phyloP scores from a whole-genome alignment of 35 echinoderm and acorn worm species.

The Ophiothrix spiculata region DNA sequence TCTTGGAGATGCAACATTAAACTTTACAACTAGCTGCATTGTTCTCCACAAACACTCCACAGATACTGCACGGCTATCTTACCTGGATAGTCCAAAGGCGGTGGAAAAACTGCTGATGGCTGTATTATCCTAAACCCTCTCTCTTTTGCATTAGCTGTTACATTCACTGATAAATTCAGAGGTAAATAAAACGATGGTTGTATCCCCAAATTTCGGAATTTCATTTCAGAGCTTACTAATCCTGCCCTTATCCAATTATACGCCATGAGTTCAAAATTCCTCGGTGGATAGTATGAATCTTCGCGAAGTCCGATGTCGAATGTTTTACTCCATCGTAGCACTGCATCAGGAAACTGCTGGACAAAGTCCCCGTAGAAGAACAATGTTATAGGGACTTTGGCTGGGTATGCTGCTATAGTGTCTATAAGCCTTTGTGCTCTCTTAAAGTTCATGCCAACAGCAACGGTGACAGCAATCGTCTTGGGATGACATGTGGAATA shows the following conservation, averaged over 20 bases:
- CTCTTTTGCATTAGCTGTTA: too few relatives aligned
- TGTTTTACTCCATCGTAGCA: background rate
- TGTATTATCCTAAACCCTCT: too few relatives aligned
- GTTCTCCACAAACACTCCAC: too few relatives aligned
- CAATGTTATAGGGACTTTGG: conserved; percentile 23
- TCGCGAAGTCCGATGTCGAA: conserved; percentile 29
- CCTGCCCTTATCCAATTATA: conserved; percentile 18
- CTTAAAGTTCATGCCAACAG: conserved; percentile 46
- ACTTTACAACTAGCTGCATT: too few relatives aligned
- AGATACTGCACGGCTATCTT: too few relatives aligned
- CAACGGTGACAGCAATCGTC: conserved; percentile 15
- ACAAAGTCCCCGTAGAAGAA: conserved; percentile 57
- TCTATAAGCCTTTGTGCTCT: conserved; percentile 23
- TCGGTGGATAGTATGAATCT: background rate
- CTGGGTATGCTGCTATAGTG: conserved; percentile 14
- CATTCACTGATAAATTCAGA: too few relatives aligned
- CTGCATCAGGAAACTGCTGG: conserved; percentile 14
- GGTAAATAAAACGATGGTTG: conserved; percentile 5
- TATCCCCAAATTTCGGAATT: conserved; percentile 28
- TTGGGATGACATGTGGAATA: background rate
- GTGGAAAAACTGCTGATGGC: too few relatives aligned
- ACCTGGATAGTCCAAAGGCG: too few relatives aligned
- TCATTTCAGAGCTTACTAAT: conserved; percentile 23
- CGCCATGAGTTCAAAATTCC: conserved; percentile 30
- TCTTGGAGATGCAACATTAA: too few relatives aligned